Base-by-base conservation (phyloP, 2,888 invertebrate genomes). In the Eurytoma californica region DNA sequence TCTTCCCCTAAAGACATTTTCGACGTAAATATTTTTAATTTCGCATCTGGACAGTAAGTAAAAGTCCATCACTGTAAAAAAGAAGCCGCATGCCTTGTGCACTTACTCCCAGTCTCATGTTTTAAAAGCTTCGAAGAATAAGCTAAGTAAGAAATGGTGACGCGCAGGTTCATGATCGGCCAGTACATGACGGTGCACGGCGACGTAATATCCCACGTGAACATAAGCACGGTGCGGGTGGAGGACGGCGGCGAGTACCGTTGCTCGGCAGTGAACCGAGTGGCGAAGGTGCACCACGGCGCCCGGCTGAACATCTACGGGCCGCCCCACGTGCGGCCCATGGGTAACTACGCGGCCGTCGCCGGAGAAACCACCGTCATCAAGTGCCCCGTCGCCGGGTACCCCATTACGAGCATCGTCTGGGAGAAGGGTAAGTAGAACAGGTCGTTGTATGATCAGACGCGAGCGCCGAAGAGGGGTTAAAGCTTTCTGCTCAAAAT, bases 141-240 rank as follows among this genome's bases (percentile, higher is more conserved):
- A 39, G 9, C 9, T 39, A 39, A 39, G 39, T 9, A 9, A 9
- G 7, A 39, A 9, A 39, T 39, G 9, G 18, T 39, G 13, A 53
- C 58, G 14, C 20, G 2, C 87, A 95, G 97, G 87, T 97, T 97
- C 91, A 93, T 97, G 86, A 96, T 97, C 79, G 97, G 97, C 51
- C 97, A 97, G 90, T 97, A 97, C 91, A 97, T 97, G 83, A 97
- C 97, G 24, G 94, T 97, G 61, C 97, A 97, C 91, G 97, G 97
- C 88, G 97, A 97, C 90, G 97, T 97, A 82, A 96, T 97, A 90
- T 97, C 97, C 88, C 97, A 97, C 91, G 95, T 97, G 83, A 97
- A 97, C 92, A 94, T 97, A 87, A 96, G 96, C 86, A 94, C 95
- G 82, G 94, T 97, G 82, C 95, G 95, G 86, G 95, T 96, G 84